A percentile compares a stretch with the other conserved stretches of the same genome.
Conservation (phyloP, 64 coral and sea anemone species). For the Acropora tenuis region DNA sequence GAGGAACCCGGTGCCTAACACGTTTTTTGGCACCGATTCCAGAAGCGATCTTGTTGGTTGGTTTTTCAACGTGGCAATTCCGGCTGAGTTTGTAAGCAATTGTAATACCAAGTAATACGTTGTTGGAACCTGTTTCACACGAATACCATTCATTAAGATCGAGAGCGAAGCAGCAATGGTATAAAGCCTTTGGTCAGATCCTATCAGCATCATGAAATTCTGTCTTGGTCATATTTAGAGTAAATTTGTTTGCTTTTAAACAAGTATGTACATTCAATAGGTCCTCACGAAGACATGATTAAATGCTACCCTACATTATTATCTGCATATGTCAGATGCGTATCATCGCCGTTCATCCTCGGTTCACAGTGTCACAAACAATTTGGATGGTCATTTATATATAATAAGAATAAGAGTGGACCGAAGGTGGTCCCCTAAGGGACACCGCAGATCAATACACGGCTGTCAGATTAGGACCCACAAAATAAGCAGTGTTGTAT, state of each 20-base stretch:
- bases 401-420: neutral
- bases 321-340: slow-evolving; percentile 20
- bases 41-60: slow-evolving; percentile 43
- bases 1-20: slow-evolving; percentile 48
- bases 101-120: slow-evolving; percentile 55
- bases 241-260: slow-evolving; percentile 62
- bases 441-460: neutral
- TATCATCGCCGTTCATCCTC: slow-evolving; percentile 22
- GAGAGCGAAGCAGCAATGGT: slow-evolving; percentile 41
- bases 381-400: slow-evolving; percentile 27
- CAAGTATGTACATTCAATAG: slow-evolving; percentile 29
- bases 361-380: slow-evolving; percentile 11
- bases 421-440: slow-evolving; percentile 5
- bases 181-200: slow-evolving; percentile 53
- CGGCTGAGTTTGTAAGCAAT: no score
- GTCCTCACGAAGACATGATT: slow-evolving; percentile 38
- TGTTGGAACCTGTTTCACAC: slow-evolving; percentile 48
- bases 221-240: slow-evolving; percentile 63
- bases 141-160: slow-evolving; percentile 50
- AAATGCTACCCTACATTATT: neutral
- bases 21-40: slow-evolving; percentile 40
- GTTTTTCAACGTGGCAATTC: no score
- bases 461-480: neutral
- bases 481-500: neutral
- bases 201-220: slow-evolving; percentile 25